Percentiles rank a stretch among this genome's conserved stretches.
phyloP scores from a whole-genome alignment of 2,888 invertebrate species.

The Euphydryas editha region DNA sequence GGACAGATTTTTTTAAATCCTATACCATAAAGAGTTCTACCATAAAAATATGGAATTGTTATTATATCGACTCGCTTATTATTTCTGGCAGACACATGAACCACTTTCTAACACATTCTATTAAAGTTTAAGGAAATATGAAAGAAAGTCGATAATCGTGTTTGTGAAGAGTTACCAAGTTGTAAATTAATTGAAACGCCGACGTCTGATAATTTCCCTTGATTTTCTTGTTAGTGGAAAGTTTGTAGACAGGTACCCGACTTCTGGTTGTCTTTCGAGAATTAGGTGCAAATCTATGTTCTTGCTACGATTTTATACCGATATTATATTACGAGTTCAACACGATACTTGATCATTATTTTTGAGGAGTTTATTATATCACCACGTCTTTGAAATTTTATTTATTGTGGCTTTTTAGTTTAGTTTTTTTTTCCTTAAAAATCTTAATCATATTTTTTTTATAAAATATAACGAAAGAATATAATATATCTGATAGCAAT shows the following conservation, averaged over 20 bases:
- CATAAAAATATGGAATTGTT: no score
- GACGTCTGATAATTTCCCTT: slow-evolving; percentile 77
- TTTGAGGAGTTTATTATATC: neutral
- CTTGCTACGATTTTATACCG: slow-evolving; percentile 10
- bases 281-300: slow-evolving; percentile 24
- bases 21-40: no score
- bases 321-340: slow-evolving; percentile 5
- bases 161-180: slow-evolving; percentile 68
- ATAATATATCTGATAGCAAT: no score
- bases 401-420: no score
- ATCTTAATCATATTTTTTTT: no score
- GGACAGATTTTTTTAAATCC: no score
- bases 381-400: neutral
- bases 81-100: neutral
- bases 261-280: slow-evolving; percentile 41
- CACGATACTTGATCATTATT: slow-evolving; percentile 16
- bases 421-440: no score
- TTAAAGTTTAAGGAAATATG: slow-evolving; percentile 26
- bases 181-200: slow-evolving; percentile 78
- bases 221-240: slow-evolving; percentile 73
- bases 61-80: neutral
- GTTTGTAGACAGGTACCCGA: slow-evolving; percentile 44
- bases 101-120: slow-evolving; percentile 5
- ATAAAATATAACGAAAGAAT: no score
- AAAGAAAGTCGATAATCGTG: slow-evolving; percentile 41